phyloP scores from a whole-genome alignment of 2,797 vertebrate species.

The Clarias laeviceps region DNA sequence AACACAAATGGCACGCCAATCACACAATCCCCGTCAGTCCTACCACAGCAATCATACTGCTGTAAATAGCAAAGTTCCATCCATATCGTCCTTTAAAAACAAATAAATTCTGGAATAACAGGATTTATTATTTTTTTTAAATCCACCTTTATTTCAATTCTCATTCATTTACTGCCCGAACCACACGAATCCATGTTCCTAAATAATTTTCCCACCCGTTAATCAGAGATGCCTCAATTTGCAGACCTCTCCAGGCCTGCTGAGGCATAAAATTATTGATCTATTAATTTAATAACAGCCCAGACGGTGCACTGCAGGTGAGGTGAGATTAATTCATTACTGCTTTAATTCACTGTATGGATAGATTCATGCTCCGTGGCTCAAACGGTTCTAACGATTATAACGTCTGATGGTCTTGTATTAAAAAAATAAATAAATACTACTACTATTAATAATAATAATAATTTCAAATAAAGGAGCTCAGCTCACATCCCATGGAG shows the following conservation, averaged over 20 bases:
- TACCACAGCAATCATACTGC: no score
- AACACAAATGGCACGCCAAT: background rate
- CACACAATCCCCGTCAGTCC: background rate
- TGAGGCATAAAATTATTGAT: constrained; percentile 8
- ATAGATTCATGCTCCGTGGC: background rate
- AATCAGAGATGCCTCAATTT: background rate
- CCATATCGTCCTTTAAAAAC: background rate
- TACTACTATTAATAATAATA: background rate
- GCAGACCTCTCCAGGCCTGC: background rate
- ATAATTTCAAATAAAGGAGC: background rate
- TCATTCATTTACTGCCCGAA: no score
- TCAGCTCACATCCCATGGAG: background rate
- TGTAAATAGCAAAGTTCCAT: background rate
- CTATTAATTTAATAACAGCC: background rate
- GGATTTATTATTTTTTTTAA: background rate
- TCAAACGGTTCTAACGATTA: background rate
- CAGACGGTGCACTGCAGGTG: background rate
- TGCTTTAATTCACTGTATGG: constrained; percentile 4
- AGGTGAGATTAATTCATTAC: constrained; percentile 5
- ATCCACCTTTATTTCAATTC: no score
- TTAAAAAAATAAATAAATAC: background rate
- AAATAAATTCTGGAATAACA: background rate
- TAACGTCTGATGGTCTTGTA: background rate
- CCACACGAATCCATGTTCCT: background rate
- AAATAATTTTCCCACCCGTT: constrained; percentile 1